Conservation (phyloP, 2,797 vertebrate species). For the Ceyx erithaca region DNA sequence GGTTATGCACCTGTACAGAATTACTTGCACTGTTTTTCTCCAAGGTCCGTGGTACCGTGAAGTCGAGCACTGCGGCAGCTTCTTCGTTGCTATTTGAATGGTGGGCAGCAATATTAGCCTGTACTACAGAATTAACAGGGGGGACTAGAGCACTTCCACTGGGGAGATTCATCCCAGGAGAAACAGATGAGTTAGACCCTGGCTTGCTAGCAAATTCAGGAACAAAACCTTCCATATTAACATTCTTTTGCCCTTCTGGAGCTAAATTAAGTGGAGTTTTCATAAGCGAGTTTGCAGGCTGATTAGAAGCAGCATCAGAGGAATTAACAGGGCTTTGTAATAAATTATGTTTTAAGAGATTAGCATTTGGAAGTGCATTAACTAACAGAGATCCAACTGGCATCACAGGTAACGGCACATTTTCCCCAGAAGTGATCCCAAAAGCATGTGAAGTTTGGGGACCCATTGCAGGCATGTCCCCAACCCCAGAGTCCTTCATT, state of each 20-base stretch:
- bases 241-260: constrained; percentile 74
- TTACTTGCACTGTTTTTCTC: constrained; percentile 72
- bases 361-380: constrained; percentile 68
- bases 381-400: constrained; percentile 52
- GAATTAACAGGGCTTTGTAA: constrained; percentile 59
- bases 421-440: constrained; percentile 71
- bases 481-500: constrained; percentile 60
- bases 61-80: constrained; percentile 85
- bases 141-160: constrained; percentile 59
- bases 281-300: constrained; percentile 54
- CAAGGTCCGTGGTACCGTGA: constrained; percentile 83
- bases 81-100: constrained; percentile 49
- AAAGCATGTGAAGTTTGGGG: constrained; percentile 43
- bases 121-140: constrained; percentile 42
- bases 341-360: constrained; percentile 73
- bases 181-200: constrained; percentile 53
- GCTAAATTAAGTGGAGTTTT: constrained; percentile 81
- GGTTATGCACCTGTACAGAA: constrained; percentile 41
- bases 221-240: constrained; percentile 59
- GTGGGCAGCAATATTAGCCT: constrained; percentile 48
- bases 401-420: neutral
- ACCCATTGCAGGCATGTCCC: constrained; percentile 56
- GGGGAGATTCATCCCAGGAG: constrained; percentile 64
- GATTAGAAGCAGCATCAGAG: constrained; percentile 66
- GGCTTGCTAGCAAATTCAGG: constrained; percentile 67